Conservation (phyloP, 2,113 vertebrate species). For the Junco hyemalis region DNA sequence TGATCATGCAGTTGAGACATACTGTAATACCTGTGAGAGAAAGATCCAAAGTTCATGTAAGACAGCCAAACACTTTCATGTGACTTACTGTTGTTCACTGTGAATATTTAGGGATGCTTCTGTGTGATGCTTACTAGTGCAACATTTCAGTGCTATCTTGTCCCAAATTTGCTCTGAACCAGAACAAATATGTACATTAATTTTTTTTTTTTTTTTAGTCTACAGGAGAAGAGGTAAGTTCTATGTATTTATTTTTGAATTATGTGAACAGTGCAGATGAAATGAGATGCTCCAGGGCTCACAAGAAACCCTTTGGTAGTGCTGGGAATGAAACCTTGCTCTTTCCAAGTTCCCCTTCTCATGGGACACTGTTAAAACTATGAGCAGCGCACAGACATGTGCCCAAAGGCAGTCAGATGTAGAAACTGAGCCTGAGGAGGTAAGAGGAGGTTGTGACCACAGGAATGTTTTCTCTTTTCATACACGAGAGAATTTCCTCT, state of each 20-base stretch:
- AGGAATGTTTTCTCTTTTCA: neutral
- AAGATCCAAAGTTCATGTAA: neutral
- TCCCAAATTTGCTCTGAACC: too few relatives aligned
- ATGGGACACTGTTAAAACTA: neutral
- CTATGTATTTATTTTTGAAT: neutral
- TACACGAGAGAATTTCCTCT: neutral
- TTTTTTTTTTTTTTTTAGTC: neutral
- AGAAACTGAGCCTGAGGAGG: neutral
- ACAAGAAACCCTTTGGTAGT: neutral
- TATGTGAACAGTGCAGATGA: neutral
- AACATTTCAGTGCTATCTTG: neutral
- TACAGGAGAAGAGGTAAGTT: neutral
- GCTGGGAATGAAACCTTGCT: neutral
- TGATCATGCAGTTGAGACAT: accelerated
- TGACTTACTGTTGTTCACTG: neutral
- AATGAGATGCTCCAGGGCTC: neutral
- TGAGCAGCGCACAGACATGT: neutral
- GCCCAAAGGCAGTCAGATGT: neutral
- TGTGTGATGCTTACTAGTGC: neutral
- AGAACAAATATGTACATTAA: neutral
- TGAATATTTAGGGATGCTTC: neutral
- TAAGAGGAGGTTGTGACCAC: neutral
- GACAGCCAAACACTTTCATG: neutral
- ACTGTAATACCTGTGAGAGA: neutral
- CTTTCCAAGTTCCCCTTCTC: neutral